Evolutionary conservation across 2,113 vertebrate genomes (phyloP).

Genomic region (Microcebus lehilahytsara): DNA sequence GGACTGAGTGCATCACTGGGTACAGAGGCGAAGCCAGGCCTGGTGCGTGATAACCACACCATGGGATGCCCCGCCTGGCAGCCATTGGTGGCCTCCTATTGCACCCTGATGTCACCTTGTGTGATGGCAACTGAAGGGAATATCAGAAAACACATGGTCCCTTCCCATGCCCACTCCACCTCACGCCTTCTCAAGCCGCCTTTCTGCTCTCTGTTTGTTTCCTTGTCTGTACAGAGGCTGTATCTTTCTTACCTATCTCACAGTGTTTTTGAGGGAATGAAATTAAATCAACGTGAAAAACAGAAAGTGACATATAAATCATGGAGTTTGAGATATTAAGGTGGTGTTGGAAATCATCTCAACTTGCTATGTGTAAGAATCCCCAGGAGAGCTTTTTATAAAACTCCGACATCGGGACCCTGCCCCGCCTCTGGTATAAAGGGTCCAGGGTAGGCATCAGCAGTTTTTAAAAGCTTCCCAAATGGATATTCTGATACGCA

Average conservation of each 20-base stretch:
- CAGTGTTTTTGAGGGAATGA: neutral
- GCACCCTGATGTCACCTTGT: neutral
- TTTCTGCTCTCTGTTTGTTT: neutral
- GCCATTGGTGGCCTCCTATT: neutral
- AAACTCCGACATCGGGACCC: neutral
- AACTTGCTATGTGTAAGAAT: neutral
- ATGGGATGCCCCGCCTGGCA: neutral
- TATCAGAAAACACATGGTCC: neutral
- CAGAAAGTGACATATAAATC: neutral
- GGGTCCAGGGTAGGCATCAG: neutral
- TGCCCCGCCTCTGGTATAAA: neutral
- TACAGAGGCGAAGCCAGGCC: neutral
- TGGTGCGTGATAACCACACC: neutral
- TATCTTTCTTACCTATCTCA: neutral
- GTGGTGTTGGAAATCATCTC: neutral
- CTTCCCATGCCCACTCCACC: neutral
- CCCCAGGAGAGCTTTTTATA: neutral
- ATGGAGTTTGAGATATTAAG: neutral
- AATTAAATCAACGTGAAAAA: slow-evolving; percentile 1
- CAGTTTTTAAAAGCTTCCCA: slow-evolving; percentile 2
- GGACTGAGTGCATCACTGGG: neutral
- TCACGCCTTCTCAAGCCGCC: neutral
- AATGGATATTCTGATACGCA: neutral
- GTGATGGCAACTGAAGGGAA: neutral
- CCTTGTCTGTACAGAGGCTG: neutral